A percentile compares a stretch with the other conserved stretches of the same genome.
phyloP scores from a whole-genome alignment of 2,888 invertebrate species.

The Macrophya annulata region DNA sequence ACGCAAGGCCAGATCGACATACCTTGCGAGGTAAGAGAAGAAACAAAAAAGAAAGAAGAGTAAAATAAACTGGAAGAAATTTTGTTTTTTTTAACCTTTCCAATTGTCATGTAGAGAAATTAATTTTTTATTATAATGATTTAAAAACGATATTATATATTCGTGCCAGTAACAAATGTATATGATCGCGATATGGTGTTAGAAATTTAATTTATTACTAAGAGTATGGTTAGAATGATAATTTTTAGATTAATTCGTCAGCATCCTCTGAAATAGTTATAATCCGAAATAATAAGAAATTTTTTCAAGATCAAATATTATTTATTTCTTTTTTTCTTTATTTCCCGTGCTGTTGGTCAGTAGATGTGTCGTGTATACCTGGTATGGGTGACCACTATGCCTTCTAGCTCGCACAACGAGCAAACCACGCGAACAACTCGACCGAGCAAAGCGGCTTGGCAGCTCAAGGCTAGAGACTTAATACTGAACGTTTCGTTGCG shows the following conservation, averaged over 20 bases:
- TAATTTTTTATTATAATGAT: not conserved
- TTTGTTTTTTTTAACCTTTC: not conserved
- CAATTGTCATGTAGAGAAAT: not conserved
- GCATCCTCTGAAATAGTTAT: too few species aligned
- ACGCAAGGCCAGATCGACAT: not conserved
- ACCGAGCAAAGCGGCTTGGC: constrained; percentile 40
- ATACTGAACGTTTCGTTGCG: constrained; percentile 52
- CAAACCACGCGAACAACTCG: constrained; percentile 30
- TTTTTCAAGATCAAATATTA: not conserved
- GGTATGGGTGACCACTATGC: constrained; percentile 12
- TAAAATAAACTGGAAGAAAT: not conserved
- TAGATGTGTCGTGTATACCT: constrained; percentile 5
- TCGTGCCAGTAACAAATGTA: not conserved
- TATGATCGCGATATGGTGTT: not conserved
- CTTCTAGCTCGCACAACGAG: constrained; percentile 8
- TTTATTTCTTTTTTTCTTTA: not conserved
- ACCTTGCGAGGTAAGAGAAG: not conserved
- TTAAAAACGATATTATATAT: not conserved
- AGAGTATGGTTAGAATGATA: not conserved
- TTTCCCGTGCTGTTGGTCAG: not conserved
- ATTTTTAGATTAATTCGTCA: not conserved
- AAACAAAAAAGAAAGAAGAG: not conserved
- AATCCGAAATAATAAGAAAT: not conserved
- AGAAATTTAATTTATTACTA: not conserved
- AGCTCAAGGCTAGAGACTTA: constrained; percentile 53